Conservation (phyloP, 92 coral and sea anemone genomes). For the Phymanthus crucifer region DNA sequence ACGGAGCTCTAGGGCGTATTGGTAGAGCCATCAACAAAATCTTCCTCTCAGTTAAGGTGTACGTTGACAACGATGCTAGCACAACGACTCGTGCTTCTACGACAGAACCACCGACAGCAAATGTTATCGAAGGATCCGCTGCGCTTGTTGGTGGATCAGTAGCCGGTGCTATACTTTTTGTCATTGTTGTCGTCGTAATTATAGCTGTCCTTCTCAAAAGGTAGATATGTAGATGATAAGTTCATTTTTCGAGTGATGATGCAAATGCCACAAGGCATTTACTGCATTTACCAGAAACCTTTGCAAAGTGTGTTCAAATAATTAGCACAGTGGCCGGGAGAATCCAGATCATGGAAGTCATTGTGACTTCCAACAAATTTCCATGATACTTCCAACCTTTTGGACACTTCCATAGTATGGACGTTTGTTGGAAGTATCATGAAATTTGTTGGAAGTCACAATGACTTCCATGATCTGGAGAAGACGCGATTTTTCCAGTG, state of each 20-base stretch:
- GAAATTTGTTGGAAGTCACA: no score
- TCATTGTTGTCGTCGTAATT: not conserved
- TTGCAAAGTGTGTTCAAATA: no score
- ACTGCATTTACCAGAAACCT: not conserved
- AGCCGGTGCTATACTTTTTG: not conserved
- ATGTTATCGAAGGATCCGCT: not conserved
- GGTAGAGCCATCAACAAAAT: slow-evolving; percentile 29
- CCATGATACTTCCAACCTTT: no score
- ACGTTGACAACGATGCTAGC: not conserved
- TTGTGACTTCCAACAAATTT: no score
- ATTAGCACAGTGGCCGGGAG: no score
- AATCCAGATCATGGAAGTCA: no score
- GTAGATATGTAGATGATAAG: no score
- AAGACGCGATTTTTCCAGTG: no score
- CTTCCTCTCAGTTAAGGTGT: slow-evolving; percentile 12
- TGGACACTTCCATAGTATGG: no score
- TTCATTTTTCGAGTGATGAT: not conserved
- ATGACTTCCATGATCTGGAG: no score
- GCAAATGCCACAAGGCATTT: not conserved
- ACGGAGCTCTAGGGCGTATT: slow-evolving; percentile 27
- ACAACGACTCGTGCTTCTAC: not conserved
- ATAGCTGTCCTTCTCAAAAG: not conserved
- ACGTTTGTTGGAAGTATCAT: no score
- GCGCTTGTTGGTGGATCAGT: not conserved
- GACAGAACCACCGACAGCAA: not conserved